Evolutionary conservation across 2,888 invertebrate species (phyloP).

Genomic region (Tetragonula carbonaria): DNA sequence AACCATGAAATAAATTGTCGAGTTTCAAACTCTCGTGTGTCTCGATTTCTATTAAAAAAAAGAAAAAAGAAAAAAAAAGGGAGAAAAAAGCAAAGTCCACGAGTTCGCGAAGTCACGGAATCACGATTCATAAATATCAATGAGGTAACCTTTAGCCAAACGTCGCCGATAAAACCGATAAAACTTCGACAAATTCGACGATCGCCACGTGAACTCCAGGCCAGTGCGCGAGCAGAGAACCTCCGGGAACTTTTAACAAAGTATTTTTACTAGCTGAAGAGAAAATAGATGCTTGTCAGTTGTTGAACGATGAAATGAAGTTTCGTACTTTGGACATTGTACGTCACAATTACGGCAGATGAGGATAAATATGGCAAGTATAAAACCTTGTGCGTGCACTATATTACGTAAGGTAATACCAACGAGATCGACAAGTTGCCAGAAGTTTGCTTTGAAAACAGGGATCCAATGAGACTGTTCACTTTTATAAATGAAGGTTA

Average conservation of each 20-base stretch:
- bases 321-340: slow-evolving; percentile 8
- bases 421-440: not conserved
- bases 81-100: not conserved
- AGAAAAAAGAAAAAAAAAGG: no score
- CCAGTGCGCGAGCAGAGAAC: slow-evolving; percentile 15
- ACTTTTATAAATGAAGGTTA: no score
- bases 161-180: slow-evolving; percentile 6
- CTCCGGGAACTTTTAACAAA: slow-evolving; percentile 12
- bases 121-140: slow-evolving; percentile 25
- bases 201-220: slow-evolving; percentile 3
- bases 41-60: not conserved
- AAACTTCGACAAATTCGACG: slow-evolving; percentile 26
- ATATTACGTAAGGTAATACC: not conserved
- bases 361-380: slow-evolving; percentile 57
- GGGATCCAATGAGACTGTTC: no score
- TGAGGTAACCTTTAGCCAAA: slow-evolving; percentile 19
- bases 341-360: slow-evolving; percentile 19
- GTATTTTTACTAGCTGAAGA: slow-evolving; percentile 1
- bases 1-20: slow-evolving; percentile 54
- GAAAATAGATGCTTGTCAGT: slow-evolving; percentile 6
- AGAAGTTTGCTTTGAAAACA: not conserved
- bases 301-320: slow-evolving; percentile 40
- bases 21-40: slow-evolving; percentile 21
- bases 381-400: not conserved
- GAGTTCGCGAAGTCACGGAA: not conserved